Evolutionary conservation across 2,797 vertebrate species (phyloP).

Genomic region (Cheirogaleus major): DNA sequence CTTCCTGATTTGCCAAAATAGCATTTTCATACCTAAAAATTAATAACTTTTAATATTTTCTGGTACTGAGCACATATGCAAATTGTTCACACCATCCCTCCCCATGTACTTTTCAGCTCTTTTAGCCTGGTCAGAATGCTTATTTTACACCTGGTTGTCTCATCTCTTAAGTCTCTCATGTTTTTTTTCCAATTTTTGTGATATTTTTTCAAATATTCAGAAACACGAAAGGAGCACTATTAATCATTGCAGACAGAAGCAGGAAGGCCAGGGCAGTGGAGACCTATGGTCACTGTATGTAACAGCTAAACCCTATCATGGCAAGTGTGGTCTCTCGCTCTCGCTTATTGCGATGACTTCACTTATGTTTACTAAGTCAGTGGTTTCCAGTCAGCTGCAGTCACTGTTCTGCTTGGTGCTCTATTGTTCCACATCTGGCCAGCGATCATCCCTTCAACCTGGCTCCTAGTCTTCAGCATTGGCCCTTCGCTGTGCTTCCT

Average conservation of each 20-base stretch:
- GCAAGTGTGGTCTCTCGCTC: fast-evolving
- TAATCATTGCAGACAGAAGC: neutral
- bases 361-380: neutral
- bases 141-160: neutral
- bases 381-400: neutral
- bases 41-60: too few species aligned
- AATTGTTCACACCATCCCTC: neutral
- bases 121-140: fast-evolving
- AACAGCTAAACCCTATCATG: fast-evolving
- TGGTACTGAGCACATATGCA: neutral
- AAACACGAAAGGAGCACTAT: neutral
- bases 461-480: neutral
- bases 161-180: neutral
- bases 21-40: neutral
- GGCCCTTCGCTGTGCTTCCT: fast-evolving
- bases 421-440: neutral
- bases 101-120: neutral
- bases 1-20: neutral
- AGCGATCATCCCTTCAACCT: neutral
- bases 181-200: neutral
- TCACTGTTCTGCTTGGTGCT: neutral
- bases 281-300: fast-evolving
- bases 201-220: neutral
- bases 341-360: fast-evolving
- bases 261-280: fast-evolving